These are phyloP conservation scores for Ichneumoninae sp. DNA, from an alignment of 2,888 invertebrate genomes.

Conservation along the genomic window DNA sequence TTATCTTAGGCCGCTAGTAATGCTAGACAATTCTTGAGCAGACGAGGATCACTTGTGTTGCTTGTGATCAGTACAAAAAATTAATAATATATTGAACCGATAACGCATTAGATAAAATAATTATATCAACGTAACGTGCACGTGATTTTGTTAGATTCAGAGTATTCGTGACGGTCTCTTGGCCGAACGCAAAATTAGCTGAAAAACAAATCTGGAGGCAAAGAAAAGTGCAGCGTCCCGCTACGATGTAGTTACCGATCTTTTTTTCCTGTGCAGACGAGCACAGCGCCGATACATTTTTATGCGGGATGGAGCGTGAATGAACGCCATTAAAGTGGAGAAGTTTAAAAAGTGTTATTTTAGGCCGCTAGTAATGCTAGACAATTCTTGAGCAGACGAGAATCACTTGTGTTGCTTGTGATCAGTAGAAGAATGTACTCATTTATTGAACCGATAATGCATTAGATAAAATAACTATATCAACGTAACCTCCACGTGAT, in stretches of 20 bases:
- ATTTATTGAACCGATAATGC: background rate
- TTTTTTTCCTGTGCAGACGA: background rate
- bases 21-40: too few relatives aligned
- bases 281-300: too few relatives aligned
- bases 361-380: too few relatives aligned
- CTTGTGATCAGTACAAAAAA: too few relatives aligned
- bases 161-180: background rate
- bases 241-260: slow-evolving; percentile 5
- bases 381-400: too few relatives aligned
- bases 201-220: background rate
- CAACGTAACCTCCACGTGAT: background rate
- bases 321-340: slow-evolving; percentile 38
- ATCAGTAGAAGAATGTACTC: background rate
- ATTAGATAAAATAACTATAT: background rate
- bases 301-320: slow-evolving; percentile 11
- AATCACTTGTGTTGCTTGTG: too few relatives aligned
- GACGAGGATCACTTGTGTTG: too few relatives aligned
- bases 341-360: background rate
- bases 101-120: too few relatives aligned
- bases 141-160: background rate
- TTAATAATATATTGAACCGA: too few relatives aligned
- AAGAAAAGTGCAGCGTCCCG: background rate
- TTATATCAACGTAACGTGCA: background rate
- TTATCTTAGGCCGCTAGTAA: too few relatives aligned
- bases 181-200: background rate